Conservation (phyloP, 2,797 vertebrate species). For the Orientallactaga sibirica region DNA sequence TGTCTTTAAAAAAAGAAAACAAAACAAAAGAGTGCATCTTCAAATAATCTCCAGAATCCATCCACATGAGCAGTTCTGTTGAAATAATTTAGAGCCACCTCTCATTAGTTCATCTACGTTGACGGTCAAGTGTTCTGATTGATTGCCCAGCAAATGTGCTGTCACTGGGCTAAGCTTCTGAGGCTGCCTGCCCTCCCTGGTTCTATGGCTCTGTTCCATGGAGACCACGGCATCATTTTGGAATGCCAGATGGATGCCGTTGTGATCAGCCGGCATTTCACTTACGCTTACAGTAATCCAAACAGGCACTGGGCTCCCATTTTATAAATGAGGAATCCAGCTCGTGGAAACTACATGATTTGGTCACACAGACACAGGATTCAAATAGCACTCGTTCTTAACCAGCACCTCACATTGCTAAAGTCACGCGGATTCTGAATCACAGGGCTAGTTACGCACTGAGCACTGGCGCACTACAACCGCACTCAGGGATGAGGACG, state of each 20-base stretch:
- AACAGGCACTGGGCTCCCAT: neutral
- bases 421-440: too few relatives aligned
- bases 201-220: neutral
- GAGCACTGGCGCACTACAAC: neutral
- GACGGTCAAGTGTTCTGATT: neutral
- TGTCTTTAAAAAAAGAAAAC: neutral
- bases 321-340: neutral
- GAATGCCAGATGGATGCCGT: accelerated
- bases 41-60: neutral
- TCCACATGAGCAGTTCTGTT: neutral
- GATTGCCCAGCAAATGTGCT: neutral
- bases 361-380: neutral
- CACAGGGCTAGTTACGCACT: neutral
- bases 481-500: neutral
- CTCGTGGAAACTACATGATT: neutral
- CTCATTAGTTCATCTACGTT: neutral
- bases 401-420: neutral
- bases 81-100: neutral
- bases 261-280: neutral
- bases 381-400: neutral
- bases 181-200: neutral
- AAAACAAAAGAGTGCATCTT: neutral
- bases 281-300: neutral
- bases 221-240: neutral
- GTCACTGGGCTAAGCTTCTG: neutral